These are phyloP conservation scores for Stictocephala bisonia DNA, from an alignment of 2,888 invertebrate genomes.

Conservation along the genomic window DNA sequence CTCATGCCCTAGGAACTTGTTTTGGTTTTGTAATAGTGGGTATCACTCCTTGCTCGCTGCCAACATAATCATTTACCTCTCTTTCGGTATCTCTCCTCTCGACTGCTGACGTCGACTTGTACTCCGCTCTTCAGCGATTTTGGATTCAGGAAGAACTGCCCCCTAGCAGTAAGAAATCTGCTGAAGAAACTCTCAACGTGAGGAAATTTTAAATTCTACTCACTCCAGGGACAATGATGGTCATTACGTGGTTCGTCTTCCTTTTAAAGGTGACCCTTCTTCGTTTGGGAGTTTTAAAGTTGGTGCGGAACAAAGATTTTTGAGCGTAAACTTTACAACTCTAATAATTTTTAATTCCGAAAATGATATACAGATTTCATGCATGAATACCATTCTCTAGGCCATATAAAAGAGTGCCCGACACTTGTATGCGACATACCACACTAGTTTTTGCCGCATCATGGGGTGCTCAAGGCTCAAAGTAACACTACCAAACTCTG, in stretches of 20 bases:
- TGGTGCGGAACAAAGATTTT: background rate
- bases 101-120: background rate
- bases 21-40: background rate
- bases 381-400: background rate
- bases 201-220: background rate
- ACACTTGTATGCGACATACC: too few relatives aligned
- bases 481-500: slow-evolving; percentile 21
- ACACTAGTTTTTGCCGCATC: background rate
- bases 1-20: background rate
- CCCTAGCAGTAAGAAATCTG: background rate
- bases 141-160: background rate
- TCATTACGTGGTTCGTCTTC: background rate
- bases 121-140: background rate
- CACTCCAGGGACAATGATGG: background rate
- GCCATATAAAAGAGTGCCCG: background rate
- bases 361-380: background rate
- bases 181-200: background rate
- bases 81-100: slow-evolving; percentile 4
- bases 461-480: too few relatives aligned
- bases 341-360: background rate
- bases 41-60: background rate
- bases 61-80: too few relatives aligned
- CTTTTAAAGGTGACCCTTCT: too few relatives aligned
- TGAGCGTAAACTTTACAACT: background rate
- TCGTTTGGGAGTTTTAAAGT: too few relatives aligned